Percentiles rank a stretch among this genome's conserved stretches.
These are phyloP conservation scores for Netelia melanura DNA, from an alignment of 2,888 invertebrate genomes.

Conservation along the genomic window DNA sequence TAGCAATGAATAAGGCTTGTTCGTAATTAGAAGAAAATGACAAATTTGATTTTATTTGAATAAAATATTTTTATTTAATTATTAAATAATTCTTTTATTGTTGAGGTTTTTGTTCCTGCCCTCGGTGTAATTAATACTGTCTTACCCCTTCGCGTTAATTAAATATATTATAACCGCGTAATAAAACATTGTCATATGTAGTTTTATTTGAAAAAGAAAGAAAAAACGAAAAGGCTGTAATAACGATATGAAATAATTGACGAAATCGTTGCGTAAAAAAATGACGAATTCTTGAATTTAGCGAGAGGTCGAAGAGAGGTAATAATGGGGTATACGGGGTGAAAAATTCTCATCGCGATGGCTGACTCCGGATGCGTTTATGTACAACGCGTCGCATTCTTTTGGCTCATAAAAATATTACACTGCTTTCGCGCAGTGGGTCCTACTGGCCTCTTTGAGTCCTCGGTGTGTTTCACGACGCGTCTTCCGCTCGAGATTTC, in stretches of 20 bases:
- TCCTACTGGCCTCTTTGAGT: constrained; percentile 31
- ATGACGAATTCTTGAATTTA: not conserved
- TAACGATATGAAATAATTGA: not conserved
- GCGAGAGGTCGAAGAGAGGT: not conserved
- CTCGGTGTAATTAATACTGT: too few relatives aligned
- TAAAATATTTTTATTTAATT: too few relatives aligned
- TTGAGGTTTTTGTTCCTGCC: too few relatives aligned
- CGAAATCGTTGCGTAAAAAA: not conserved
- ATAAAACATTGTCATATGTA: too few relatives aligned
- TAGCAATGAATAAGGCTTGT: too few relatives aligned
- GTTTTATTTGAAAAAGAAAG: too few relatives aligned
- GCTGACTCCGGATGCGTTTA: not conserved
- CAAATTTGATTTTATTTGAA: too few relatives aligned
- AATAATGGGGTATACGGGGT: not conserved
- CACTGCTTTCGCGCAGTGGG: not conserved
- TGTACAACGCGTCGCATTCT: not conserved
- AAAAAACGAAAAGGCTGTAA: too few relatives aligned
- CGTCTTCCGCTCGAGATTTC: not conserved
- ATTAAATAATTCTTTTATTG: too few relatives aligned
- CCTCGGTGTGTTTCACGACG: not conserved
- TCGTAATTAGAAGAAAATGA: too few relatives aligned
- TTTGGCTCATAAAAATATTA: constrained; percentile 24
- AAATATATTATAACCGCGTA: too few relatives aligned
- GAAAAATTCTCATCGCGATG: not conserved
- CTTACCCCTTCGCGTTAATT: too few relatives aligned